Evolutionary conservation across 2,797 vertebrate species (phyloP).

Genomic region (Pangasius djambal): DNA sequence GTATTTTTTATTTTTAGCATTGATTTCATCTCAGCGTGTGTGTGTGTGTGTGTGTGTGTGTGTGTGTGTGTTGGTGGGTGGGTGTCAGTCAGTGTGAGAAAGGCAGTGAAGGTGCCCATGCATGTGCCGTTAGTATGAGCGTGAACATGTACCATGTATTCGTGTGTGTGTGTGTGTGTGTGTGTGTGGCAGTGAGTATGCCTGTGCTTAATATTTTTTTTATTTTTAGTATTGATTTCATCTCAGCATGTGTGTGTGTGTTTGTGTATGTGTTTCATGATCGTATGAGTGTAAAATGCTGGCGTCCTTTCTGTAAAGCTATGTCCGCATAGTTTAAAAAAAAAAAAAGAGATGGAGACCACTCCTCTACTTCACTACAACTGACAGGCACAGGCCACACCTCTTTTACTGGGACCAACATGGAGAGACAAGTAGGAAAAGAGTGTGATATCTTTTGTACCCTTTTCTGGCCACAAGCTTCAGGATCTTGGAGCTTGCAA

Average conservation of each 20-base stretch:
- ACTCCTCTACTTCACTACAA: not conserved
- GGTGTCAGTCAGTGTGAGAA: not conserved
- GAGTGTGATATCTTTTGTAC: not conserved
- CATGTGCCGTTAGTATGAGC: too few species aligned
- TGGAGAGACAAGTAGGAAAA: not conserved
- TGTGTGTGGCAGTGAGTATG: slow-evolving; percentile 8
- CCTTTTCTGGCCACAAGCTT: not conserved
- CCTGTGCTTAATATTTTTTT: slow-evolving; percentile 17
- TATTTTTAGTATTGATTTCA: slow-evolving; percentile 9
- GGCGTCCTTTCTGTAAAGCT: not conserved
- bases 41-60: not conserved
- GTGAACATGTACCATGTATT: not conserved
- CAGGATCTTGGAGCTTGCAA: not conserved
- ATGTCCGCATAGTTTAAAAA: slow-evolving; percentile 1
- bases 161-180: not conserved
- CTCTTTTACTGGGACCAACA: not conserved
- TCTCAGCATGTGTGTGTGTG: slow-evolving; percentile 3
- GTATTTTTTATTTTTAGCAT: slow-evolving; percentile 15
- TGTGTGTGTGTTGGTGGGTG: not conserved
- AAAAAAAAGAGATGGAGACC: not conserved
- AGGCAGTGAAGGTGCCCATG: too few species aligned
- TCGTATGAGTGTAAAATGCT: not conserved
- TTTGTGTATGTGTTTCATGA: not conserved
- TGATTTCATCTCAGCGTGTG: not conserved
- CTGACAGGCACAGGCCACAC: not conserved